Base-by-base conservation (phyloP, 2,113 vertebrate species). In the Acrocephalus arundinaceus region DNA sequence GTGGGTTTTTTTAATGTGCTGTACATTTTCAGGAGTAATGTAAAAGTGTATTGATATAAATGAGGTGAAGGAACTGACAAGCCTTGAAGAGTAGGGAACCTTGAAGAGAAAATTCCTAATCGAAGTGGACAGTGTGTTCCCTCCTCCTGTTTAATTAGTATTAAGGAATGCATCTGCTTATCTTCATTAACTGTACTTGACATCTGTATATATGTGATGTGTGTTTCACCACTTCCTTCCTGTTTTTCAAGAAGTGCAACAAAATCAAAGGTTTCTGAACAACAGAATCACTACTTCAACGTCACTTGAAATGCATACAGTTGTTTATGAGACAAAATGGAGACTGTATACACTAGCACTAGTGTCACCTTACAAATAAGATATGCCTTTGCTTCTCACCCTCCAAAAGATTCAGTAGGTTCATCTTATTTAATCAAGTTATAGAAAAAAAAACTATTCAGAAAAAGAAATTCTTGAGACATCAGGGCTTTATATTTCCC, bases 101-200 rank as follows among this genome's bases (percentile, higher is more conserved):
- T 66, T 62, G 66, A 87, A 74, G 43, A 81, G 65, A 86, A 91
- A 89, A 58, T 73, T 87, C 54, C 68, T 82, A 51, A 94, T 87
- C 0, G 0, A 71, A 94, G 21, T 4, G 8, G 66, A 91, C 78
- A 76, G 11, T 13, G 3, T 91, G 65, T 76, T 92, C 66, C 58
- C 49, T 85, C 13, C 4, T 85, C 49, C 21, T 51, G 14, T 76
- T 95, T 89, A 92, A 94, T 89, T 83, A 18, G 58, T 85, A 12
- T 58, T 82, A 82, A 91, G 78, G 91, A 95, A 96, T 79, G 87
- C 46, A 82, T 96, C 87, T 96, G 77, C 77, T 97, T 96, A 67
- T 91, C 87, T 96, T 91, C 89, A 87, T 85, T 96, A 91, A 87
- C 46, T 79, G 70, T 85, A 79, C 74, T 94, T 87, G 70, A 94